These are phyloP conservation scores for Iguana delicatissima DNA, from an alignment of 2,797 vertebrate genomes.

Conservation along the genomic window DNA sequence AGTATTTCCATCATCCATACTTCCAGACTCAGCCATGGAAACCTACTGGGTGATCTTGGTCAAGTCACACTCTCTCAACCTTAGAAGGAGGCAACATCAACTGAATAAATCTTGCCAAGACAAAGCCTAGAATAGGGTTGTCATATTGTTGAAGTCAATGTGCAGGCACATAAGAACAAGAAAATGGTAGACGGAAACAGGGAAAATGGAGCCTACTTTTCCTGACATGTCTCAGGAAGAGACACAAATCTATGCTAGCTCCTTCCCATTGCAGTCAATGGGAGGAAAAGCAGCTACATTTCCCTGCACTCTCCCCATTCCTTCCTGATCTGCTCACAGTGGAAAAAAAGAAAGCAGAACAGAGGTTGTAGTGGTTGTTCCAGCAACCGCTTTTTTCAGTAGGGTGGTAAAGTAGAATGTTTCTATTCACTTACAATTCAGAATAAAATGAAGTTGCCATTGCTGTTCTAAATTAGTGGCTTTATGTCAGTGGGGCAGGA, in stretches of 20 bases:
- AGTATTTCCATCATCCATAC: not conserved
- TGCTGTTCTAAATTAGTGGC: not conserved
- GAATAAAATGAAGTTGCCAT: not conserved
- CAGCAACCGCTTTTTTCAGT: not conserved
- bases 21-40: not conserved
- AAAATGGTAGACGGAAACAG: not conserved
- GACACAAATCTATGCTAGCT: not conserved
- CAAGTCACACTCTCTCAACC: not conserved
- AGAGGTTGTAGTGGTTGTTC: not conserved
- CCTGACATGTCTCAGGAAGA: not conserved
- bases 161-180: not conserved
- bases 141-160: no score
- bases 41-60: not conserved
- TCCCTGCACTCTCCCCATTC: not conserved
- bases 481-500: no score
- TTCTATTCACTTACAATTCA: not conserved
- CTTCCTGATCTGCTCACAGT: not conserved
- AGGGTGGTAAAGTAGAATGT: not conserved
- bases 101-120: not conserved
- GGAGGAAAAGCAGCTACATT: not conserved
- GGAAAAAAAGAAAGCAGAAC: not conserved
- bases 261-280: not conserved
- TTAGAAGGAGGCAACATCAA: not conserved
- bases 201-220: not conserved
- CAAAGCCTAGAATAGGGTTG: not conserved